Evolutionary conservation across 2,888 invertebrate species (phyloP), one percentile per base, ranked within the genome.

Genomic region (Hirudinaria manillensis): DNA sequence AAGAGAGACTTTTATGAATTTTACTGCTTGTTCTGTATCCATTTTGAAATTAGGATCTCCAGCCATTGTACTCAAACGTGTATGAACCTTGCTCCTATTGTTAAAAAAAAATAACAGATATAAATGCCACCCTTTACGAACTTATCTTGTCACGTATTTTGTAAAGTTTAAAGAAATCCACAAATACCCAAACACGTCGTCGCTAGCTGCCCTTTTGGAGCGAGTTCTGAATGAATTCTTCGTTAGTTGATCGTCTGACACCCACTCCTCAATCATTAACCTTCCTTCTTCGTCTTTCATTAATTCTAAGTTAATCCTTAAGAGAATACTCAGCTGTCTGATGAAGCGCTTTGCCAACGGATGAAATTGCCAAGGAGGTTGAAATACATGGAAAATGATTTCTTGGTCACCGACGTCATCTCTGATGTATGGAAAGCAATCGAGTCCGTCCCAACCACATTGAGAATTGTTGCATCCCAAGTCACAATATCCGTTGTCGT

Each of bases 381-480:
- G 92, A 0, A 92, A 87, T 0, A 96, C 88, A 0, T 93, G 90
- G 16, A 95, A 73, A 3, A 73, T n/a, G n/a, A 73, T 55, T n/a
- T 56, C 73, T 24, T 73, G 29, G 24, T 73, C 73, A 16, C 27
- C 29, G 24, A 24, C 19, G 32, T 32, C n/a, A 34, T 51, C 56
- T 38, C 16, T 56, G n/a, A 53, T 34, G 10, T 65, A 32, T 13
- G 21, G 16, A n/a, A 45, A 78, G 82, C 98, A 98, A 83, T 99
- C 98, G 76, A 95, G 87, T 0, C 98, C 98, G 82, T 99, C 99
- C 94, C 95, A 99, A 83, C 93, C 94, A 86, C 99, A 99, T 82
- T 94, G 97, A 4, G 92, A 93, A 81, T 92, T 94, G 85, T 98
- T 95, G 84, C 99, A 99, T 0, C 94, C 94, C 78, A 92, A 91